Evolutionary conservation across 2,888 invertebrate genomes (phyloP).

Genomic region (Dioctria linearis): DNA sequence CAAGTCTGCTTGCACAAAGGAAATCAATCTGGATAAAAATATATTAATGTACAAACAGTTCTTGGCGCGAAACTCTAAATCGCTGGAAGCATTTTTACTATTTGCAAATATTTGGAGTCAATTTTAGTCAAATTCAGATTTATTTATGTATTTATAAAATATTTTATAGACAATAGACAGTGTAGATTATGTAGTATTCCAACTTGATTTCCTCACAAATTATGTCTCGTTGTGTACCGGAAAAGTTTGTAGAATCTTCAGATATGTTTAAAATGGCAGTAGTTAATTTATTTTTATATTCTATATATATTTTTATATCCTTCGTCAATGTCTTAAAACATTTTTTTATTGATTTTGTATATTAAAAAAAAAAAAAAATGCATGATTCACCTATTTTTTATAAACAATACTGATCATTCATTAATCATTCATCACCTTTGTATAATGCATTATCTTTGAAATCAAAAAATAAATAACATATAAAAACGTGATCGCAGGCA

Average conservation of each 20-base stretch:
- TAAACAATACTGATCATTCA: slow-evolving; percentile 49
- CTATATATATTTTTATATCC: too few relatives aligned
- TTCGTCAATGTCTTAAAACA: background rate
- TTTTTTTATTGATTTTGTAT: background rate
- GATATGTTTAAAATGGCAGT: background rate
- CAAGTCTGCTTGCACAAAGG: too few relatives aligned
- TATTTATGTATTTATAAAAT: too few relatives aligned
- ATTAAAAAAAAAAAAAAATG: slow-evolving; percentile 28
- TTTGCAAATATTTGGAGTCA: too few relatives aligned
- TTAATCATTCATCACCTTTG: slow-evolving; percentile 54
- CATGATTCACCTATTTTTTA: slow-evolving; percentile 54
- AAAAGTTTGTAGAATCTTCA: background rate
- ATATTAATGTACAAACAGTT: too few relatives aligned
- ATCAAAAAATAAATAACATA: slow-evolving; percentile 30
- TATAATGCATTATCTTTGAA: slow-evolving; percentile 5
- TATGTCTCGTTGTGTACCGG: background rate
- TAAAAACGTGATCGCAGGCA: slow-evolving; percentile 65
- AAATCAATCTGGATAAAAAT: too few relatives aligned
- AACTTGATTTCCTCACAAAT: background rate
- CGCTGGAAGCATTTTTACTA: too few relatives aligned
- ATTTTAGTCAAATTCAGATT: too few relatives aligned
- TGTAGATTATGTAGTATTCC: background rate
- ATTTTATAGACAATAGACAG: too few relatives aligned
- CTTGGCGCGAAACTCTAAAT: too few relatives aligned
- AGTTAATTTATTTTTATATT: background rate